Evolutionary conservation across 2,888 invertebrate species (phyloP).

Genomic region (Hirtodrosophila confusa): DNA sequence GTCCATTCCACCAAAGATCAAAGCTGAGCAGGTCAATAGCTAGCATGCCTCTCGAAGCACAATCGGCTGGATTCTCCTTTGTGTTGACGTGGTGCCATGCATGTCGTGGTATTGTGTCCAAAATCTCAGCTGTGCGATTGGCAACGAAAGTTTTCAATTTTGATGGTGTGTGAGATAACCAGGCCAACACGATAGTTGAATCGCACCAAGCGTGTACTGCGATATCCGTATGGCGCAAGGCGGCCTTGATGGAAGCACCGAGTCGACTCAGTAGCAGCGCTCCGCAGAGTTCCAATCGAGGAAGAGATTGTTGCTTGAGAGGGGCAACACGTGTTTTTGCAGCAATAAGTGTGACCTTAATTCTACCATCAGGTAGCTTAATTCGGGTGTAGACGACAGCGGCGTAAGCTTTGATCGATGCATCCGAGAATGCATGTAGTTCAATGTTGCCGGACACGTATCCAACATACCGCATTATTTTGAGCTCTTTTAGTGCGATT

Average conservation of each 20-base stretch:
- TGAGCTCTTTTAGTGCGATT: no score
- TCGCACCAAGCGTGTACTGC: constrained; percentile 5
- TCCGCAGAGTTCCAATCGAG: not conserved
- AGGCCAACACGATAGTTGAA: not conserved
- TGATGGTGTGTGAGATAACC: constrained; percentile 2
- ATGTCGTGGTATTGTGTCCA: not conserved
- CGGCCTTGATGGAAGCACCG: not conserved
- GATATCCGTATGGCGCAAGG: not conserved
- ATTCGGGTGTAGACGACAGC: constrained; percentile 8
- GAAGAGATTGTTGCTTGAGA: constrained; percentile 6
- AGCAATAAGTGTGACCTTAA: not conserved
- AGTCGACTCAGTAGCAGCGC: not conserved
- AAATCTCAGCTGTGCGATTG: constrained; percentile 3
- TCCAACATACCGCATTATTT: no score
- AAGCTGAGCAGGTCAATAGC: constrained; percentile 1
- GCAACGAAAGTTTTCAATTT: constrained; percentile 6
- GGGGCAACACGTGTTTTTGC: constrained; percentile 16
- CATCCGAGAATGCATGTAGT: no score
- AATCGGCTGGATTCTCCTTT: constrained; percentile 9
- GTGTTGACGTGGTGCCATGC: constrained; percentile 1
- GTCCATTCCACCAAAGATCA: constrained; percentile 3
- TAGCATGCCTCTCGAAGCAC: constrained; percentile 5
- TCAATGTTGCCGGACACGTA: no score
- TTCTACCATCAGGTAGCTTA: not conserved
- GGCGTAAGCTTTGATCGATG: no score